Base-by-base conservation (phyloP, 2,888 invertebrate species). In the Leucania comma region DNA sequence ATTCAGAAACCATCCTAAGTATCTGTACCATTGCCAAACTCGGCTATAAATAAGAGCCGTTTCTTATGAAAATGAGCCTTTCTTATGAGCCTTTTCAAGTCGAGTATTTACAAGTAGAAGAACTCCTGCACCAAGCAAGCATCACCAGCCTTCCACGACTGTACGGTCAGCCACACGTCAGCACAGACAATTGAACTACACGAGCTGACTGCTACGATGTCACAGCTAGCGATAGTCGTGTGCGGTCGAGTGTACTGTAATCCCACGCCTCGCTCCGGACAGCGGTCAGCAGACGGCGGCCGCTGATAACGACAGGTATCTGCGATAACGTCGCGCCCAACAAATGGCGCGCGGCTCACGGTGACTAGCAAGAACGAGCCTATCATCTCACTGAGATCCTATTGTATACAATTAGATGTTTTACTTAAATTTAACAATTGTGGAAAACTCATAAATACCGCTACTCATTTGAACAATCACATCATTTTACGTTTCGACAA, bases 261-360 rank as follows among this genome's bases (percentile, higher is more conserved):
- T 38, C 75, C 61, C 35, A 9, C 46, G 71, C 54, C 46, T 24
- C 38, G 29, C 75, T 22, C 12, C 1, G 20, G 71, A 65, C 71
- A 66, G 38, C 46, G 72, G 76, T 4, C 42, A 57, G 76, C 50
- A 26, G 57, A 22, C 50, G 29, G 56, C 48, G n/a, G 22, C 42
- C 35, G 5, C 51, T 48, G 75, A 77, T 80, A 80, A 68, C 63
- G 76, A 17, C 14, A 35, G 10, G 56, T 29, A 20, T 29, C 54
- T 20, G 1, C 20, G 54, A 54, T 76, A 80, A 63, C 62, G 75
- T 74, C 80, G 1, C 17, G n/a, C 38, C 59, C 14, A 35, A 62
- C 51, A 24, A 65, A 51, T 78, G 66, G 50, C 48, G 12, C 42
- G 48, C 20, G 48, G 54, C 67, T 72, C 59, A 56, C 32, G 46